These are phyloP conservation scores for Cebus imitator DNA, from an alignment of 2,113 vertebrate species.

Conservation along the genomic window DNA sequence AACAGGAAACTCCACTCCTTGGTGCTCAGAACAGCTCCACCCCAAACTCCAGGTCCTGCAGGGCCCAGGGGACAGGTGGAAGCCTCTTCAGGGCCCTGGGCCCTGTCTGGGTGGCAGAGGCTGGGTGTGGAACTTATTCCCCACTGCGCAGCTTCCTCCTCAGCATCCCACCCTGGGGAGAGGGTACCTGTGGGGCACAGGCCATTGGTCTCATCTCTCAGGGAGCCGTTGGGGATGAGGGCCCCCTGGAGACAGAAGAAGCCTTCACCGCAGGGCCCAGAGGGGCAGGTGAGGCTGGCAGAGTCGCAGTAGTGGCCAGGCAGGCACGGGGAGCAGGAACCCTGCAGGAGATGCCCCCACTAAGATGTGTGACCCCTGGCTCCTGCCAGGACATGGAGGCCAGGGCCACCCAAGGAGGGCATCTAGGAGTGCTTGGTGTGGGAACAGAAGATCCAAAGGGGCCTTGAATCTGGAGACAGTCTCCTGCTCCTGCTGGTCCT, in stretches of 20 bases:
- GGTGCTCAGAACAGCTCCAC: neutral
- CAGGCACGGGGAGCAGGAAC: slow-evolving; percentile 81
- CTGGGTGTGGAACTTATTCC: neutral
- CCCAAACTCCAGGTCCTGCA: neutral
- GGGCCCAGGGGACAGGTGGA: neutral
- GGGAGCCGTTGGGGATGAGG: slow-evolving; percentile 80
- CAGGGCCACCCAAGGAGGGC: neutral
- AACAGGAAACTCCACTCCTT: neutral
- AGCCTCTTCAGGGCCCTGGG: neutral
- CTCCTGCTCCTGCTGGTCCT: no score
- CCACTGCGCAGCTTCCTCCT: neutral
- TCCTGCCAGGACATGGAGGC: neutral
- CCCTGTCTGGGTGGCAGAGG: neutral
- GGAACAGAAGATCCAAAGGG: neutral
- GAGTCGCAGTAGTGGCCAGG: slow-evolving; percentile 89
- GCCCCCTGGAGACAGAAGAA: slow-evolving; percentile 89
- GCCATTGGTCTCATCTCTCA: slow-evolving; percentile 82
- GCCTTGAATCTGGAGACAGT: neutral
- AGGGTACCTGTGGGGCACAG: slow-evolving; percentile 88
- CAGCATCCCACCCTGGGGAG: neutral
- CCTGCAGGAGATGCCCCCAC: slow-evolving; percentile 75
- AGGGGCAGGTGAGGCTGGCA: slow-evolving; percentile 84
- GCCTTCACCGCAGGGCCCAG: slow-evolving; percentile 89
- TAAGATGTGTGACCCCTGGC: no score
- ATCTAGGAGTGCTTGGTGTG: neutral